Evolutionary conservation across 2,113 vertebrate species (phyloP).

Genomic region (Scophthalmus maximus): DNA sequence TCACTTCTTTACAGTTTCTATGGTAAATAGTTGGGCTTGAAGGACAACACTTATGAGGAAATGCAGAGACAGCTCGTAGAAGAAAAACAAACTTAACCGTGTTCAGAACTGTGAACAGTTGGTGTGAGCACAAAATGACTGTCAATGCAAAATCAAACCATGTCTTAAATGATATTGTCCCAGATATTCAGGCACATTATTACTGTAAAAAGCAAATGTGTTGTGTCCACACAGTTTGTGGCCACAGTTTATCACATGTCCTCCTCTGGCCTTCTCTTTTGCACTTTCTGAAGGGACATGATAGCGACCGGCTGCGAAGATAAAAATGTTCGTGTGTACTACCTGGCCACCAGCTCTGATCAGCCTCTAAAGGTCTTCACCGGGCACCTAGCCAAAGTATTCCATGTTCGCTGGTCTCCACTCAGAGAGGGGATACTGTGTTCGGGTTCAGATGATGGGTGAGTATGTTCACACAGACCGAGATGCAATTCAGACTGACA

Average conservation of each 20-base stretch:
- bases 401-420: conserved; percentile 97
- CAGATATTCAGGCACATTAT: not conserved
- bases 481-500: not conserved
- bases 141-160: not conserved
- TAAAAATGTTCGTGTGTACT: conserved; percentile 96
- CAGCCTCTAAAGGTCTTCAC: conserved; percentile 95
- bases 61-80: too few species aligned
- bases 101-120: too few species aligned
- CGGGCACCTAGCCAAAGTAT: conserved; percentile 95
- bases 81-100: too few species aligned
- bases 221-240: not conserved
- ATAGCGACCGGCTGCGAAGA: conserved; percentile 98
- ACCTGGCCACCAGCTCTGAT: conserved; percentile 95
- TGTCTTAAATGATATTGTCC: not conserved
- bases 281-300: conserved; percentile 89
- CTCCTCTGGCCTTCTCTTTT: not conserved
- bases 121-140: too few species aligned
- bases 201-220: not conserved
- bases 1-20: not conserved
- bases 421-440: conserved; percentile 97
- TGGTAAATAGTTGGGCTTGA: not conserved
- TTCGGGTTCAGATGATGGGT: conserved; percentile 98
- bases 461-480: conserved; percentile 7
- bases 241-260: not conserved
- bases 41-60: not conserved